A percentile compares a stretch with the other conserved stretches of the same genome.
Conservation (phyloP, 2,888 invertebrate genomes). For the Globia sparganii region DNA sequence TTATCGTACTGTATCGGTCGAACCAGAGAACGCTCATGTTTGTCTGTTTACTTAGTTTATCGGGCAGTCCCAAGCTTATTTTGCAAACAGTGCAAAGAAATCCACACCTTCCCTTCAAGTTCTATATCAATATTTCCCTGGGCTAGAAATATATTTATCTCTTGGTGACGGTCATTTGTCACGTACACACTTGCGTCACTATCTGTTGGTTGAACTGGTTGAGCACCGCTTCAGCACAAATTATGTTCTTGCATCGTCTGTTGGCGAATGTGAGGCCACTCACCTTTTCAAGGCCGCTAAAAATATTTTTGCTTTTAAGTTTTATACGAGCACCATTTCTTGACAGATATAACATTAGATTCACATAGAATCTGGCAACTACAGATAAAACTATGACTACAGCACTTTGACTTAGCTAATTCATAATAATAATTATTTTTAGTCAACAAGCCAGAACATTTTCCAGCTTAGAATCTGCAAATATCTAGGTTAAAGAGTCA, state of each 20-base stretch:
- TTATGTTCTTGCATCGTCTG: slow-evolving; percentile 43
- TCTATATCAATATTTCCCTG: slow-evolving; percentile 56
- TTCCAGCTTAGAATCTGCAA: neutral
- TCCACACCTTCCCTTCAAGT: slow-evolving; percentile 69
- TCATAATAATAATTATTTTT: slow-evolving; percentile 23
- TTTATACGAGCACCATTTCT: slow-evolving; percentile 29
- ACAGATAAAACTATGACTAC: neutral
- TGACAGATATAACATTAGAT: slow-evolving; percentile 23
- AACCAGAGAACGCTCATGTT: slow-evolving; percentile 37
- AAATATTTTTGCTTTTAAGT: slow-evolving; percentile 34
- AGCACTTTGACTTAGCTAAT: neutral
- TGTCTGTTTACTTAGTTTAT: slow-evolving; percentile 70
- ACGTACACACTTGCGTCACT: slow-evolving; percentile 48
- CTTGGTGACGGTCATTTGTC: slow-evolving; percentile 30
- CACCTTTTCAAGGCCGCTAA: slow-evolving; percentile 76
- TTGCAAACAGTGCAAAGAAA: slow-evolving; percentile 62
- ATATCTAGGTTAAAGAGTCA: neutral
- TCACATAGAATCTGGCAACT: slow-evolving; percentile 22
- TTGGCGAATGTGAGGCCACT: slow-evolving; percentile 72
- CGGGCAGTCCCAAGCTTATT: slow-evolving; percentile 70
- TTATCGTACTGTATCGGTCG: slow-evolving; percentile 28
- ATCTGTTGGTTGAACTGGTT: slow-evolving; percentile 39
- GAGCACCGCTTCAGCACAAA: slow-evolving; percentile 25
- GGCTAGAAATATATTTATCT: slow-evolving; percentile 39
- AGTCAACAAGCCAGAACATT: slow-evolving; percentile 1